phyloP scores from a whole-genome alignment of 2,888 invertebrate genomes.

The Cataglyphis livida region DNA sequence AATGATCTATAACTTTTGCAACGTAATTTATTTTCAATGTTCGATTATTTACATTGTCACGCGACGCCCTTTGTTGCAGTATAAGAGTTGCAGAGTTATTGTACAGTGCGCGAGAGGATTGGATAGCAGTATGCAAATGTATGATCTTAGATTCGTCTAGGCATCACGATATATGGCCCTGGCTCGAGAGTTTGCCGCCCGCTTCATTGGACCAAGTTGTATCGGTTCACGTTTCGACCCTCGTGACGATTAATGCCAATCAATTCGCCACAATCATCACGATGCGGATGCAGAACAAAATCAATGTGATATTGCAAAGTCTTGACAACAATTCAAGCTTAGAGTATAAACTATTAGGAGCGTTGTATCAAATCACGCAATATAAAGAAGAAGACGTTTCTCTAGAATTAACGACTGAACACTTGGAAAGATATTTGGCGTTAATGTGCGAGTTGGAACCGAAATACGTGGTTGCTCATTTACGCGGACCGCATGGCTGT shows the following conservation, averaged over 20 bases:
- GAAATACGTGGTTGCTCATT: slow-evolving; percentile 79
- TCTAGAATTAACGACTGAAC: slow-evolving; percentile 80
- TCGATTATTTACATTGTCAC: neutral
- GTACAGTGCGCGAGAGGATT: slow-evolving; percentile 83
- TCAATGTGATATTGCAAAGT: slow-evolving; percentile 80
- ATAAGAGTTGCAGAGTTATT: slow-evolving; percentile 82
- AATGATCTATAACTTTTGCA: neutral
- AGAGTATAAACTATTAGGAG: slow-evolving; percentile 79
- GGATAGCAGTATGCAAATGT: slow-evolving; percentile 83
- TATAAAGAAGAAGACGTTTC: slow-evolving; percentile 79
- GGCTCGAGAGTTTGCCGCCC: slow-evolving; percentile 79
- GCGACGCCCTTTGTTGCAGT: slow-evolving; percentile 70
- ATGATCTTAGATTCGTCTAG: slow-evolving; percentile 79
- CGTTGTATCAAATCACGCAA: slow-evolving; percentile 78
- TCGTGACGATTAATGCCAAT: slow-evolving; percentile 78
- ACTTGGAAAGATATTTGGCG: slow-evolving; percentile 82
- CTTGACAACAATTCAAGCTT: slow-evolving; percentile 78
- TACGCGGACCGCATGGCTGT: slow-evolving; percentile 86
- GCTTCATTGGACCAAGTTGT: slow-evolving; percentile 77
- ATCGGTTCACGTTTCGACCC: slow-evolving; percentile 71
- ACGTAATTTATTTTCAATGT: neutral
- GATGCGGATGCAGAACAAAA: slow-evolving; percentile 80
- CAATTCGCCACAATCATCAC: slow-evolving; percentile 79
- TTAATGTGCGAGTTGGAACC: slow-evolving; percentile 84
- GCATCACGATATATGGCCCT: slow-evolving; percentile 81